Conservation (phyloP, 2,888 invertebrate species). For the Iphiclides podalirius region DNA sequence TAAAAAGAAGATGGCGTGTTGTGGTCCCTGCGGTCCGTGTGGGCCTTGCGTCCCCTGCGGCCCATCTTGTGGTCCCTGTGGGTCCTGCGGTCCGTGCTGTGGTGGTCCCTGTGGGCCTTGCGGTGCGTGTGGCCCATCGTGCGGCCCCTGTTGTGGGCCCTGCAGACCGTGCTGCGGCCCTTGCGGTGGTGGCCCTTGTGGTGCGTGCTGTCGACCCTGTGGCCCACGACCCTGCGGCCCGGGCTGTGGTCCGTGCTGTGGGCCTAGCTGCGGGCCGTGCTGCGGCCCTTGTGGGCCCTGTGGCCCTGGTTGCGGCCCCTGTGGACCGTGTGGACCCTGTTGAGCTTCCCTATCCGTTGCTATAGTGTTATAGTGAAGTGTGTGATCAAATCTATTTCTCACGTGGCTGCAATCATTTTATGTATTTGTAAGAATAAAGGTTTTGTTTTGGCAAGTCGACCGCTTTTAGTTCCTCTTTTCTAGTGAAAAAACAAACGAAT, state of each 20-base stretch:
- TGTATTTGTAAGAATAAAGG: slow-evolving; percentile 20
- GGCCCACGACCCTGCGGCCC: slow-evolving; percentile 26
- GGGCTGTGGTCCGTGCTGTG: slow-evolving; percentile 23
- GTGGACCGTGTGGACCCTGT: slow-evolving; percentile 25
- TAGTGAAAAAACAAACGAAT: too few species aligned
- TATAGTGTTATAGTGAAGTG: too few species aligned
- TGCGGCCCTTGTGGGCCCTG: slow-evolving; percentile 23
- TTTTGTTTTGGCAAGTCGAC: not conserved
- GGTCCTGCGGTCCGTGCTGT: slow-evolving; percentile 28
- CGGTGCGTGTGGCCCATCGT: too few species aligned
- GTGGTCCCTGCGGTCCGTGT: slow-evolving; percentile 7
- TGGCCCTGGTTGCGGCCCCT: slow-evolving; percentile 26
- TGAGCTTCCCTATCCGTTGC: too few species aligned
- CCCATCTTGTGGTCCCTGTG: slow-evolving; percentile 29
- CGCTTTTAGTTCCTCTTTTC: too few species aligned
- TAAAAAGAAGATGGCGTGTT: too few species aligned
- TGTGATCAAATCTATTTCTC: slow-evolving; percentile 8
- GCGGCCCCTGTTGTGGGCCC: slow-evolving; percentile 23
- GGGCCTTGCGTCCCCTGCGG: slow-evolving; percentile 23
- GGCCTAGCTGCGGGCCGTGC: slow-evolving; percentile 35
- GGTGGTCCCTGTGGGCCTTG: too few species aligned
- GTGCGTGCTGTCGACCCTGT: slow-evolving; percentile 34
- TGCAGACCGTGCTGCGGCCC: slow-evolving; percentile 32
- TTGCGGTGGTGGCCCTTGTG: slow-evolving; percentile 48
- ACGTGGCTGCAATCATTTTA: slow-evolving; percentile 1